Base-by-base conservation (phyloP, 2,888 invertebrate genomes). In the Drosophila anomalata region DNA sequence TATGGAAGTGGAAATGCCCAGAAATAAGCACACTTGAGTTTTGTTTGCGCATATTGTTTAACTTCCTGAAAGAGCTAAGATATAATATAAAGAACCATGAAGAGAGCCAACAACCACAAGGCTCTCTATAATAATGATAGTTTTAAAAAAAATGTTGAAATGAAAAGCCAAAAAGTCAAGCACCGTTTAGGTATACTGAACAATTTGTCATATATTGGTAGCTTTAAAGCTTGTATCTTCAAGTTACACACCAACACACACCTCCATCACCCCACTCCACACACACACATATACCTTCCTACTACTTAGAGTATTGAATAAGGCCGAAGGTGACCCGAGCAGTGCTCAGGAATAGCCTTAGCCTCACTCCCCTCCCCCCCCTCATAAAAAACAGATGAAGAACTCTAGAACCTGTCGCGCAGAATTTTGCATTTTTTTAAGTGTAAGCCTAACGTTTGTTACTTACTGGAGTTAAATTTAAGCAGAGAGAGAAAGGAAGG, bases 371-470 rank as follows among this genome's bases (percentile, higher is more conserved):
- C 57, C 53, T 14, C 29, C 2, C 29, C 1, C 9, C 9, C 29
- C 29, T 7, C 29, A 29, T 46, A 48, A 53, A n/a, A 57, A 9
- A 47, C 73, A 5, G 12, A 33, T 12, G 54, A 70, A 75, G 53
- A 62, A 67, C 55, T 67, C 22, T 51, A 62, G 71, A 81, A 55
- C 72, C 36, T 83, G 85, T 81, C 82, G 82, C 79, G 76, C 79
- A 89, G 89, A 90, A 89, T 89, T 90, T 90, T 90, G 90, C 90
- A 90, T 90, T 91, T 91, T 89, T 83, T 79, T 79, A 73, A 66
- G 75, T 78, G 78, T 77, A 89, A 81, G 79, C 76, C 74, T 54
- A 72, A 75, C 33, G 80, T 83, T 88, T 87, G 81, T 81, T 89
- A 69, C 60, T 72, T 63, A 77, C 83, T 73, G 73, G 69, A 77